Conservation (phyloP, 2,888 invertebrate species). For the Nipponacmea schrenckii region DNA sequence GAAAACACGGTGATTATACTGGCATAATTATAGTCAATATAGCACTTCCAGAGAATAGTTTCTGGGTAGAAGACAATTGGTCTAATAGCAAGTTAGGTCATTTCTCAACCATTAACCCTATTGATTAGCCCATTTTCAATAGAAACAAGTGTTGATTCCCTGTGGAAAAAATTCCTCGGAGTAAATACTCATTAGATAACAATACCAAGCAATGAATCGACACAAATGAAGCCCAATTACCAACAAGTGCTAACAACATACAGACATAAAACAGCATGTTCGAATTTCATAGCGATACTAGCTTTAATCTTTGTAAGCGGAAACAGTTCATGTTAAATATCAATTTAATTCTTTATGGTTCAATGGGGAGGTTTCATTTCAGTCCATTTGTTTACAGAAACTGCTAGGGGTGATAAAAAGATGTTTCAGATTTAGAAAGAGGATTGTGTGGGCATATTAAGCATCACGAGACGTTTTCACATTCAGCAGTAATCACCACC, state of each 20-base stretch:
- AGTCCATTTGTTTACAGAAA: no score
- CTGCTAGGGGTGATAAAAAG: no score
- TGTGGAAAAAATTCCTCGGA: neutral
- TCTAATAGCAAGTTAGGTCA: slow-evolving; percentile 5
- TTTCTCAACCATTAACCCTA: neutral
- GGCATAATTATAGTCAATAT: neutral
- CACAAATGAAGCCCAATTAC: neutral
- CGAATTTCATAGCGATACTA: no score
- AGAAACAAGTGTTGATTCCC: no score
- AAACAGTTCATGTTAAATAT: no score
- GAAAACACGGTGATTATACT: neutral
- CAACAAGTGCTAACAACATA: neutral
- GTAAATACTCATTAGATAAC: neutral
- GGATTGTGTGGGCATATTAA: no score
- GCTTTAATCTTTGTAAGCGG: no score
- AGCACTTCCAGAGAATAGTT: neutral
- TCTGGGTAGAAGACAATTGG: slow-evolving; percentile 4
- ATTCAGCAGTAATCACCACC: no score
- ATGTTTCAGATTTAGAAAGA: no score
- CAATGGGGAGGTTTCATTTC: no score
- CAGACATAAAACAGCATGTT: neutral
- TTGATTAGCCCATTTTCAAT: neutral
- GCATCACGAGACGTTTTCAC: no score
- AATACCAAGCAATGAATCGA: neutral
- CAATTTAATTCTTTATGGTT: no score